These are phyloP conservation scores for Discoglossus pictus DNA, from an alignment of 2,797 vertebrate genomes.

Conservation along the genomic window DNA sequence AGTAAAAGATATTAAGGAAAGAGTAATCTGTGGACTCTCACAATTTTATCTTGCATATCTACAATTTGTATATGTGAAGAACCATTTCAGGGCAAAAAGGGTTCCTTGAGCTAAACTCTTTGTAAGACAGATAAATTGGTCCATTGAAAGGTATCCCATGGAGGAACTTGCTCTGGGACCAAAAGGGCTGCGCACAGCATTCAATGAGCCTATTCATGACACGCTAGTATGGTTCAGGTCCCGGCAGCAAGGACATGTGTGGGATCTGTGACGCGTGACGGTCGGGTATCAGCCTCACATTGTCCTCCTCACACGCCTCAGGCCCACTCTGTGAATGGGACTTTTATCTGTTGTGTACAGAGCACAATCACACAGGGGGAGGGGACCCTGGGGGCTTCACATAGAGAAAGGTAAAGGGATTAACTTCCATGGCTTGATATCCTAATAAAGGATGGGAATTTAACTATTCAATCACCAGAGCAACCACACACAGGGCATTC, in stretches of 20 bases:
- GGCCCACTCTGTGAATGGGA: slow-evolving; percentile 39
- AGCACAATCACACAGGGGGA: slow-evolving; percentile 26
- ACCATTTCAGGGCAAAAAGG: too few species aligned
- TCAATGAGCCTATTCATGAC: slow-evolving; percentile 31
- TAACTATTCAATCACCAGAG: background rate
- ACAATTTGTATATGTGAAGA: too few species aligned
- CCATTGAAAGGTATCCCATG: too few species aligned
- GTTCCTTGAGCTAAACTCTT: too few species aligned
- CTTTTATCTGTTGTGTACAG: slow-evolving; percentile 39
- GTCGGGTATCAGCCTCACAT: slow-evolving; percentile 29
- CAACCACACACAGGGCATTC: too few species aligned
- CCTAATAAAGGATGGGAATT: slow-evolving; percentile 15
- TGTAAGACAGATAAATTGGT: too few species aligned
- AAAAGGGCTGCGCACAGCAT: background rate
- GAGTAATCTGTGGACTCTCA: too few species aligned
- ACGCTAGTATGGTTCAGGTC: slow-evolving; percentile 16
- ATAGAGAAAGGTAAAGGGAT: slow-evolving; percentile 22
- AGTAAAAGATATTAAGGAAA: too few species aligned
- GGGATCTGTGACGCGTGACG: slow-evolving; percentile 41
- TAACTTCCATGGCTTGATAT: slow-evolving; percentile 25
- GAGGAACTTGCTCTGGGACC: background rate
- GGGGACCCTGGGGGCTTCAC: slow-evolving; percentile 4
- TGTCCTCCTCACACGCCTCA: slow-evolving; percentile 31
- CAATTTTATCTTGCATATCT: too few species aligned
- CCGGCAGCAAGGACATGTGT: slow-evolving; percentile 31